Base-by-base conservation (phyloP, 2,113 vertebrate genomes). In the Ellobius talpinus region DNA sequence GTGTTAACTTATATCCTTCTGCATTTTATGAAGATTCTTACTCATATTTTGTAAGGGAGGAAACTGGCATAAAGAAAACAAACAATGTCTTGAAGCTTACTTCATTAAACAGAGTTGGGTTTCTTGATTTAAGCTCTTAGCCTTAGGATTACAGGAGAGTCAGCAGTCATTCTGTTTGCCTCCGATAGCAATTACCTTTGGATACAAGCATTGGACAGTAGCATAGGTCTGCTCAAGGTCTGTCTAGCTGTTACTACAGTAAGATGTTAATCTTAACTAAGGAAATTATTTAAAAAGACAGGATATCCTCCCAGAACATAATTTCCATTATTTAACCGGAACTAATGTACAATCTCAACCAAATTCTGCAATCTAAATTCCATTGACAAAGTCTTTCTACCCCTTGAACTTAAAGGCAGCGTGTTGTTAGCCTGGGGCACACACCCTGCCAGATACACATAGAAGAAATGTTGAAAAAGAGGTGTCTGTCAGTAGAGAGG, bases 31-130 rank as follows among this genome's bases (percentile, higher is more conserved):
- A 95, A 29, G 55, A 36, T 93, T 96, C 82, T 79, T 91, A 58
- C 90, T 76, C 47, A 29, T 94, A 10, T 89, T 81, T 93, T 95
- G 52, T 65, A 86, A 89, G 23, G 84, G 36, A 93, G 33, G 36
- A 96, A 94, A 78, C 52, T 74, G 81, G 24, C 36, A 24, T 93
- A 93, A 76, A 94, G 55, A 84, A 84, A 42, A 86, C 72, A 89
- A 96, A 36, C 65, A 81, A 8, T 74, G 1, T 42, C 70, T 42
- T 23, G 39, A 86, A 66, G 58, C 3, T 96, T 76, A 81, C 47
- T 91, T 93, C 68, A 74, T 88, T 88, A 87, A 89, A 63, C 0
- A 72, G 79, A 72, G 79, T 16, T 7, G 42, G 91, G 29, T 92
- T 19, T 45, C 7, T 50, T 84, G 36, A 81, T 58, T 50, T 70